phyloP scores from a whole-genome alignment of 2,113 vertebrate species.

The Paramormyrops kingsleyae region DNA sequence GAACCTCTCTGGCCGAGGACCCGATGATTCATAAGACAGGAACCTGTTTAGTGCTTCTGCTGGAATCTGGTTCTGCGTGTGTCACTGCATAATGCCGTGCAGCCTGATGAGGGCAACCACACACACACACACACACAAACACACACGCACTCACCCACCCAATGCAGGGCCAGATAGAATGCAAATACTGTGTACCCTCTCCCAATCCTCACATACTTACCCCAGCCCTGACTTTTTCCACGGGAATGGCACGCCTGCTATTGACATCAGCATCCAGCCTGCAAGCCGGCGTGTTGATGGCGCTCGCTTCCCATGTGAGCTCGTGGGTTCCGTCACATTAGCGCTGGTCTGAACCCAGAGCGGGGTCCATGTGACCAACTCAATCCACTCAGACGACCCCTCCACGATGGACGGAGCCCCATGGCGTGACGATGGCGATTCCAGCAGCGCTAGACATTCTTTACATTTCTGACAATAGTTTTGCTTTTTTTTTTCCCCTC shows the following conservation, averaged over 20 bases:
- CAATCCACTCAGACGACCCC: background rate
- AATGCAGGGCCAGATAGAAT: background rate
- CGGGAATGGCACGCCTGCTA: background rate
- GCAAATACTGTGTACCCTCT: background rate
- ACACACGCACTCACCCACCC: background rate
- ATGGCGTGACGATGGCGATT: background rate
- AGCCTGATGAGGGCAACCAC: background rate
- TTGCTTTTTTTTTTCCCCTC: slow-evolving; percentile 22
- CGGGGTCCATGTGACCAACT: background rate
- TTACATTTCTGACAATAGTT: background rate
- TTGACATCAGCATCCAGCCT: background rate
- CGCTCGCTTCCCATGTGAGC: slow-evolving; percentile 21
- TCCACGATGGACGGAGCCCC: background rate
- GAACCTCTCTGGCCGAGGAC: background rate
- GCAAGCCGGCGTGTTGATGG: slow-evolving; percentile 32
- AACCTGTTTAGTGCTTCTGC: background rate
- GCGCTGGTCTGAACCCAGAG: slow-evolving; percentile 16
- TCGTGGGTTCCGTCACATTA: slow-evolving; percentile 37
- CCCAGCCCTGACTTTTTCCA: background rate
- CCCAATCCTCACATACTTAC: background rate
- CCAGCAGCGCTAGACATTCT: background rate
- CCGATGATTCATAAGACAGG: slow-evolving; percentile 7
- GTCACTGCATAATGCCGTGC: background rate
- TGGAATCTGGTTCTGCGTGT: background rate
- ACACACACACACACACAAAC: background rate